Evolutionary conservation across 2,888 invertebrate species (phyloP), one percentile per base, ranked within the genome.

Genomic region (Pterobdella sp.): DNA sequence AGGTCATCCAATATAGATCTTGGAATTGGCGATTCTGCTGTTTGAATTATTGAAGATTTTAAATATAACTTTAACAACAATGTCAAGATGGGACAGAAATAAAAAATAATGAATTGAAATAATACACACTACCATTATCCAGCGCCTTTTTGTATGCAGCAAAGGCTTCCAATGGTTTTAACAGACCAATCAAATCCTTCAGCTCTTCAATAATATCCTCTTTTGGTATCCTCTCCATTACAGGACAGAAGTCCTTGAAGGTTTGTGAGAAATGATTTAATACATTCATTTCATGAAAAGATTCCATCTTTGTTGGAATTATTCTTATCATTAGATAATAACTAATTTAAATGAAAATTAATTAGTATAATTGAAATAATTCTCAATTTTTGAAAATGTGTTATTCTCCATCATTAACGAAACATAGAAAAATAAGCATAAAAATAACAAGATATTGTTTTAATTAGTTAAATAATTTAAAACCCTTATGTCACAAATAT

Each of bases 1-100:
- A 71, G 63, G 29, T 71, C 71, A 52, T 71, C 71, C 34, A 71
- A 7, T 1, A 71, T 10, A 31, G 29, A 34, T 34, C 71, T 56
- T 1, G 71, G 35, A 36, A 71, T 35, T 60, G 32, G 35, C 22
- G 18, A 3, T 56, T 63, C 71, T 71, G 37, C 35, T 35, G 34
- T 2, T 65, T n/a, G 35, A 22, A 32, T 10, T 35, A 34, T 32
- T 65, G 35, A 10, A 63, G n/a, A n/a, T 63, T n/a, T 14, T 14
- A 49, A 18, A 49, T 49, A 49, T 49, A 49, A 18, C n/a, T n/a
- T 18, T 18, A 42, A 42, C 10, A 42, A 42, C 42, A 42, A 42
- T 42, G 42, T 7, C 18, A 14, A 7, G 18, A 42, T 42, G 42
- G 42, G 42, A 42, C 42, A 42, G 7, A 22, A 42, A 14, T 42